Conservation (phyloP, 1,140 invertebrate species). For the Zaprionus ornatus region DNA sequence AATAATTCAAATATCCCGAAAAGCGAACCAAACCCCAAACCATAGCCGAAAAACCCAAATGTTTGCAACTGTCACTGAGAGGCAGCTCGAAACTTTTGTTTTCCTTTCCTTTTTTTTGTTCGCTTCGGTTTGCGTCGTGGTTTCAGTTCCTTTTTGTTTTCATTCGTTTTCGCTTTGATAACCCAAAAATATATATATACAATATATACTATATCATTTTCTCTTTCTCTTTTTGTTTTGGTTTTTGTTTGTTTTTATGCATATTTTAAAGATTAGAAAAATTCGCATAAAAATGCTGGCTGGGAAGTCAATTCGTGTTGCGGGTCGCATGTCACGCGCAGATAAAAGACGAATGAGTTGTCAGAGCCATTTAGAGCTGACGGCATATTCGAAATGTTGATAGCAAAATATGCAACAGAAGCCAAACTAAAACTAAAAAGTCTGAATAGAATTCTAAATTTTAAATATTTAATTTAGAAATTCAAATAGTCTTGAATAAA, state of each 20-base stretch:
- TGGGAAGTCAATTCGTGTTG: background rate
- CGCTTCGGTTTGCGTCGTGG: background rate
- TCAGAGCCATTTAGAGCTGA: slow-evolving; percentile 14
- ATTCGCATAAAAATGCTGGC: slow-evolving; percentile 23
- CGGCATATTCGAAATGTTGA: background rate
- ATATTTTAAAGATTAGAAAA: slow-evolving; percentile 55
- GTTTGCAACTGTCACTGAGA: slow-evolving; percentile 71
- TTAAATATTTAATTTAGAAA: background rate
- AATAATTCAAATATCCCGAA: slow-evolving; percentile 52
- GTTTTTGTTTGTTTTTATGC: slow-evolving; percentile 33
- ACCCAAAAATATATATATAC: background rate
- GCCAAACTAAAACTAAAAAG: background rate
- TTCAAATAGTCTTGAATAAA: background rate
- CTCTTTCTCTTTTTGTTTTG: slow-evolving; percentile 13
- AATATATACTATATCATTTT: background rate
- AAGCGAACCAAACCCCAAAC: slow-evolving; percentile 42
- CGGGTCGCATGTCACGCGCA: slow-evolving; percentile 37
- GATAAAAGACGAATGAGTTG: slow-evolving; percentile 32
- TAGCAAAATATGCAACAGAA: background rate
- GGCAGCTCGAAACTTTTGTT: slow-evolving; percentile 12
- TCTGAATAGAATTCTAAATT: background rate
- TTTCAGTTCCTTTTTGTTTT: slow-evolving; percentile 16
- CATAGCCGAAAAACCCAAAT: slow-evolving; percentile 42
- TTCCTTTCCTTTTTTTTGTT: background rate
- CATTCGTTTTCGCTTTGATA: slow-evolving; percentile 19